Base-by-base conservation (phyloP, 1,140 invertebrate genomes). In the Euwallacea similis region DNA sequence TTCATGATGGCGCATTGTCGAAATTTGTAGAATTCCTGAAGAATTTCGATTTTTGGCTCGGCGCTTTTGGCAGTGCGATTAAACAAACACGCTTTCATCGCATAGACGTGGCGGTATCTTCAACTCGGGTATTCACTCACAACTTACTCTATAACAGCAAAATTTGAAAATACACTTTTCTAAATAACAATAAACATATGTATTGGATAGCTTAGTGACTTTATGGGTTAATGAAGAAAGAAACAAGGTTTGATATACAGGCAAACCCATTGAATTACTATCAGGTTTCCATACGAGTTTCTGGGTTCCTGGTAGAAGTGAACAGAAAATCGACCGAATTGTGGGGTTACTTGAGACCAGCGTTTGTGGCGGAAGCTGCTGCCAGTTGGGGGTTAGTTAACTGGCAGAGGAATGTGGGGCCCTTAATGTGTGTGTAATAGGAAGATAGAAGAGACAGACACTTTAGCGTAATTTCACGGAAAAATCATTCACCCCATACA, bases 321-420 rank as follows among this genome's bases (percentile, higher is more conserved):
- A 66, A 66, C 63, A 66, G 47, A 55, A 66, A 66, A 66, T 63
- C 63, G 63, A 66, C 47, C 63, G 50, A 66, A 66, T 66, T 66
- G 50, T 66, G 33, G 50, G 63, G 63, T 66, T 63, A 63, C 42
- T 63, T 63, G 41, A 9, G 47, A n/a, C n/a, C 41, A 33, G 21
- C 21, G 21, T 33, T 33, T 33, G 21, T 33, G 15, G 41, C 6
- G 11, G 56, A 59, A 33, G 21, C 21, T 4, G 21, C 4, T 33
- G 21, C 21, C 21, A 33, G 4, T 33, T 33, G 1, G 21, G 21
- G 21, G 21, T 33, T n/a, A n/a, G n/a, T n/a, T n/a, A 33, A 33
- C 21, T 33, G 21, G 21, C 21, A 33, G 21, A 33, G 21, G 21
- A 33, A 33, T 33, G 21, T 33, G 21, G 21, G 21, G 21, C 21